A percentile compares a stretch with the other conserved stretches of the same genome.
phyloP scores from a whole-genome alignment of 2,888 invertebrate genomes.

The Archaeoteleia sp. region DNA sequence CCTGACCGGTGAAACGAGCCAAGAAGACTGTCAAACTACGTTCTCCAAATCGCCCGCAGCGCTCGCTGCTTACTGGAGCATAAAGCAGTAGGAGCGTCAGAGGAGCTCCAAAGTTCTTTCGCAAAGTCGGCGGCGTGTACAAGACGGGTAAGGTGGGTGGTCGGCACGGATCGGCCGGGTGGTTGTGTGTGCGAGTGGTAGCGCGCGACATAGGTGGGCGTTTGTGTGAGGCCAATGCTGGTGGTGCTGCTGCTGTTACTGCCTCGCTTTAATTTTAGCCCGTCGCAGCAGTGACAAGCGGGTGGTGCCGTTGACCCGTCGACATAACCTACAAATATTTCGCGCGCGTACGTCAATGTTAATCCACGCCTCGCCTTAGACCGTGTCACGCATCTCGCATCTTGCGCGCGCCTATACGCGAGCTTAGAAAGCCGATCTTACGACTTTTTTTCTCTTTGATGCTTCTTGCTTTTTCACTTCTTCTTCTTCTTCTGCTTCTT shows the following conservation, averaged over 20 bases:
- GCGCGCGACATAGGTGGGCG: constrained; percentile 53
- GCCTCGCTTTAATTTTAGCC: constrained; percentile 73
- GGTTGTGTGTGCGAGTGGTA: constrained; percentile 23
- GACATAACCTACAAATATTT: constrained; percentile 69
- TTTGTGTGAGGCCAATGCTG: no score
- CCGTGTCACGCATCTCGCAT: constrained; percentile 33
- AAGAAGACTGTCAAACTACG: constrained; percentile 46
- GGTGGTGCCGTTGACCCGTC: constrained; percentile 69
- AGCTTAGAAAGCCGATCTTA: no score
- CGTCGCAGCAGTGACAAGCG: constrained; percentile 52
- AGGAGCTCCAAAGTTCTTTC: constrained; percentile 29
- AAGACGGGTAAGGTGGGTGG: constrained; percentile 39
- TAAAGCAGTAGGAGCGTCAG: constrained; percentile 8
- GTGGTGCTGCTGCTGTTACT: no score
- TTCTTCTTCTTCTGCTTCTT: constrained; percentile 25
- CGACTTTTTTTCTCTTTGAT: constrained; percentile 42
- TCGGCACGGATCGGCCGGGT: constrained; percentile 32
- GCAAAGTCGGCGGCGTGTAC: constrained; percentile 21
- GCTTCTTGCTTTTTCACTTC: constrained; percentile 13
- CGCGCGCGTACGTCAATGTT: constrained; percentile 62
- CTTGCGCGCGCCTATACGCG: constrained; percentile 12
- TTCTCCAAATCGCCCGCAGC: constrained; percentile 30
- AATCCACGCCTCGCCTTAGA: constrained; percentile 56
- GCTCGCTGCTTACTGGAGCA: constrained; percentile 40
- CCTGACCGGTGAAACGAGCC: constrained; percentile 10